Conservation (phyloP, 2,888 invertebrate species). For the Andrena bicolor region DNA sequence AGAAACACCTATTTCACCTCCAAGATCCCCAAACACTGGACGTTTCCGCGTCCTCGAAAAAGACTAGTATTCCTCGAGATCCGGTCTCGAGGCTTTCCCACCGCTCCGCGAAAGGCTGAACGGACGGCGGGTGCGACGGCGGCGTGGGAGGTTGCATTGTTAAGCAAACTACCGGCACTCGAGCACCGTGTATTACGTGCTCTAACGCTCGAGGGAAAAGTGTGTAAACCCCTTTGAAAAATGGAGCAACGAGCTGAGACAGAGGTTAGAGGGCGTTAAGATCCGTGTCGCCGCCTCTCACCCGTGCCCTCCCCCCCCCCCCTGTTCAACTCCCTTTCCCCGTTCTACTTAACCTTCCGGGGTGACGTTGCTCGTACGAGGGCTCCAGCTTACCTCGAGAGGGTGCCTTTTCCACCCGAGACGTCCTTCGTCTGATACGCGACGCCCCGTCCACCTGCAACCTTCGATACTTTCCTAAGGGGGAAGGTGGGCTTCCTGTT, state of each 20-base stretch:
- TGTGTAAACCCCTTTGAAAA: slow-evolving; percentile 76
- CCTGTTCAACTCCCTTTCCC: neutral
- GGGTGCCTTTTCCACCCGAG: slow-evolving; percentile 1
- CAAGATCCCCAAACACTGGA: neutral
- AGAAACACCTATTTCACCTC: neutral
- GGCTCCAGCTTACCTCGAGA: slow-evolving; percentile 38
- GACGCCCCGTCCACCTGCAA: neutral
- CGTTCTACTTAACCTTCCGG: slow-evolving; percentile 58
- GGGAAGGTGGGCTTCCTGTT: neutral
- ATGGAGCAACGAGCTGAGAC: slow-evolving; percentile 76
- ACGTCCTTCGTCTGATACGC: slow-evolving; percentile 7
- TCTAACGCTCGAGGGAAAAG: slow-evolving; percentile 75
- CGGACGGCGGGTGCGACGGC: neutral
- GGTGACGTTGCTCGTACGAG: slow-evolving; percentile 26
- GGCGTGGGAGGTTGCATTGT: slow-evolving; percentile 70
- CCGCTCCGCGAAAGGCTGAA: slow-evolving; percentile 5
- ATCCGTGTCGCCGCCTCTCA: slow-evolving; percentile 64
- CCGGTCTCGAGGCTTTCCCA: slow-evolving; percentile 21
- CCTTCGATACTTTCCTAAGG: neutral
- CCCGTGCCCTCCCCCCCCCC: no score
- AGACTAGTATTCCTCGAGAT: slow-evolving; percentile 32
- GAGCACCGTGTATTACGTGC: slow-evolving; percentile 78
- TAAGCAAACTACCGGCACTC: slow-evolving; percentile 80
- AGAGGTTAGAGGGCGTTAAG: slow-evolving; percentile 76
- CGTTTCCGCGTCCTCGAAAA: neutral